Percentiles rank a stretch among this genome's conserved stretches.
Evolutionary conservation across 2,113 vertebrate genomes (phyloP).

Genomic region (Cephalopholis sonnerati): DNA sequence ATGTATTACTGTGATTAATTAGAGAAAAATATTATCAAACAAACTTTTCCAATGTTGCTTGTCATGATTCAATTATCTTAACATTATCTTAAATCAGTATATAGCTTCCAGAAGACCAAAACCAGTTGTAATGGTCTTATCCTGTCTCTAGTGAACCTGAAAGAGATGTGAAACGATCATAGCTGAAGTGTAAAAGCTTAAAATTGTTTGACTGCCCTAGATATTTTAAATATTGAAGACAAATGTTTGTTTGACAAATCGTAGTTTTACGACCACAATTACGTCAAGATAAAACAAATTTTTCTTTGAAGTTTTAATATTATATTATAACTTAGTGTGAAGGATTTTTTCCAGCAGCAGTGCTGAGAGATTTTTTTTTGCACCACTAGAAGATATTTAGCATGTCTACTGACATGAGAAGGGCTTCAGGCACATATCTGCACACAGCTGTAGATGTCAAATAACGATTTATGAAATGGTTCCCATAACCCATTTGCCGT

Average conservation of each 20-base stretch:
- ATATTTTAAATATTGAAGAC: not conserved
- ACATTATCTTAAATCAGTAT: not conserved
- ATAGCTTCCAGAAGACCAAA: not conserved
- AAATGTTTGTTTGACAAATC: not conserved
- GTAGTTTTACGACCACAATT: not conserved
- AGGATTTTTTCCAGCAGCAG: too few relatives aligned
- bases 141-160: not conserved
- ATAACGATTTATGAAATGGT: too few relatives aligned
- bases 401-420: too few relatives aligned
- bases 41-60: not conserved
- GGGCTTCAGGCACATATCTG: too few relatives aligned
- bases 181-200: not conserved
- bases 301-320: not conserved
- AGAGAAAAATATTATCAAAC: not conserved
- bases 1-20: not conserved
- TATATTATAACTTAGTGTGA: too few relatives aligned
- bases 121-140: too few relatives aligned
- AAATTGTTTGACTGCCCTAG: not conserved
- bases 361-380: too few relatives aligned
- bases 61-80: not conserved
- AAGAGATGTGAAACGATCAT: not conserved
- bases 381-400: too few relatives aligned
- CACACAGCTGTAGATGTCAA: too few relatives aligned
- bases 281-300: not conserved
- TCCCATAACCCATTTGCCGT: too few relatives aligned